Base-by-base conservation (phyloP, 2,113 vertebrate genomes). In the Stegastes partitus region DNA sequence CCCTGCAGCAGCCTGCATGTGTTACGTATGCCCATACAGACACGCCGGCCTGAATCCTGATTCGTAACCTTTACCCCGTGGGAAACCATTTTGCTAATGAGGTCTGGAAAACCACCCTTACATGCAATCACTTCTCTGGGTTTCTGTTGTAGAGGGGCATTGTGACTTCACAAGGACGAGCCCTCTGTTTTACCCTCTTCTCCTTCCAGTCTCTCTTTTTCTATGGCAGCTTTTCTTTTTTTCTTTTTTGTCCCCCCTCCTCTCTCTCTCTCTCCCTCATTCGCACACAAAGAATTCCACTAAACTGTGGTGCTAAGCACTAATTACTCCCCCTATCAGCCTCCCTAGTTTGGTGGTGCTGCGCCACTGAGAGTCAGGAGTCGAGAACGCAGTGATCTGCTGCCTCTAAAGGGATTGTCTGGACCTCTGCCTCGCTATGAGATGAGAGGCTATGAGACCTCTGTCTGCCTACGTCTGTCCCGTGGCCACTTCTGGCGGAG, bases 281-380 rank as follows among this genome's bases (percentile, higher is more conserved):
- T 77, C 23, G 59, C 56, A 77, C 37, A 74, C 37, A 77, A 69
- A 86, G 23, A 65, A 64, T 55, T 39, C 34, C 57, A 69, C 68
- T 7, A 44, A 68, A 81, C 68, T 39, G 4, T 51, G 12, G 25
- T 22, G 28, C 39, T 3, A 4, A 49, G 22, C 51, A 73, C 70
- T 79, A 80, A 89, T 87, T 87, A 87, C 71, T 79, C 70, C 50
- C 75, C 57, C 68, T 81, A 77, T 82, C 54, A 54, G 74, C 78
- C 75, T 81, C 31, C 59, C 31, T 68, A 57, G 65, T 77, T 70
- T 58, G 51, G 62, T 54, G 45, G 23, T 61, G 74, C 31, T 86
- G 59, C 76, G 64, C 67, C 64, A 77, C 61, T 49, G 63, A 74
- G 79, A 72, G 45, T 54, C 51, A 18, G 69, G 12, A 25, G 55